Evolutionary conservation across 1,140 invertebrate species (phyloP).

Genomic region (Bursaphelenchus mucronatus): DNA sequence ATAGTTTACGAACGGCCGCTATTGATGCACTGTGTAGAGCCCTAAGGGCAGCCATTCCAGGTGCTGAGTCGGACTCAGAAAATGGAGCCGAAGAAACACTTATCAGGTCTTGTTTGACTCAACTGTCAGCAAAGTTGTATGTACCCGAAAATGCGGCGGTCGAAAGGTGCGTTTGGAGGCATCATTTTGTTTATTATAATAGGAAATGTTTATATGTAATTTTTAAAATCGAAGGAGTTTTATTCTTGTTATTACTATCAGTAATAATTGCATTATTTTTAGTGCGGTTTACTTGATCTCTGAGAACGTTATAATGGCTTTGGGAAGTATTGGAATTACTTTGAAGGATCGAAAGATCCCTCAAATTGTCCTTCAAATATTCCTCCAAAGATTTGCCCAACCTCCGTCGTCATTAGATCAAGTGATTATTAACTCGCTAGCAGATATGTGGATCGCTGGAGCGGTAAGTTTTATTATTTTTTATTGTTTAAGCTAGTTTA

Average conservation of each 20-base stretch:
- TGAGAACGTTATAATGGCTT: conserved; percentile 90
- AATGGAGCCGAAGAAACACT: conserved; percentile 57
- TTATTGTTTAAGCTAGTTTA: conserved; percentile 4
- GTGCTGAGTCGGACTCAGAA: conserved; percentile 85
- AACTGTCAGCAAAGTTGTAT: conserved; percentile 86
- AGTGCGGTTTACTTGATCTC: conserved; percentile 83
- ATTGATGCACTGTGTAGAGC: conserved; percentile 91
- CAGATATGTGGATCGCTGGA: conserved; percentile 84
- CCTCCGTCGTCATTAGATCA: conserved; percentile 82
- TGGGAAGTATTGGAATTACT: conserved; percentile 91
- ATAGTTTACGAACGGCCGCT: conserved; percentile 80
- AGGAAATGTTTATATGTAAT: too few species aligned
- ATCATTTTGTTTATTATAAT: neutral
- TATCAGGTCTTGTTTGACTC: conserved; percentile 71
- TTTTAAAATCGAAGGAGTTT: too few species aligned
- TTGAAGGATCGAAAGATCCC: conserved; percentile 76
- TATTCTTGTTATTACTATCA: too few species aligned
- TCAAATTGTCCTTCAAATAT: conserved; percentile 39
- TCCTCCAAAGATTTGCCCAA: conserved; percentile 64
- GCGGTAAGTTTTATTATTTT: conserved; percentile 33
- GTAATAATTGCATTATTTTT: conserved; percentile 18
- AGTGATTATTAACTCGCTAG: conserved; percentile 94
- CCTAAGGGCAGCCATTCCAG: conserved; percentile 76
- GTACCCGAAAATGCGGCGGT: too few species aligned
- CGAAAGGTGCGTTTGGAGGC: neutral